Conservation (phyloP, 2,113 vertebrate genomes). For the Monarcha castaneiventris region DNA sequence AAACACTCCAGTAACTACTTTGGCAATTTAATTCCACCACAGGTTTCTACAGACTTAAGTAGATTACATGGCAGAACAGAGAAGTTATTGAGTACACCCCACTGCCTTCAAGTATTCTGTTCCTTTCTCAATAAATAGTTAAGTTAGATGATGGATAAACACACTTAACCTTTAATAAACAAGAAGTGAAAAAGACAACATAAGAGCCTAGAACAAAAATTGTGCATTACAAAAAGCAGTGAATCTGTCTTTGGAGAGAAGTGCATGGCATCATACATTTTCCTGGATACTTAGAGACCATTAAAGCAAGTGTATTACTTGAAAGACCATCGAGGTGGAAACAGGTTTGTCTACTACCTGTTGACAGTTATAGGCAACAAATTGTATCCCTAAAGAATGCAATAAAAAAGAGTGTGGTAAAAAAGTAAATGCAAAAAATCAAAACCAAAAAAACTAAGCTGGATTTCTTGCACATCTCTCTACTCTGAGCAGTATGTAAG, state of each 20-base stretch:
- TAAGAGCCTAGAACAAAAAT: not conserved
- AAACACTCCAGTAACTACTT: not conserved
- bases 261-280: not conserved
- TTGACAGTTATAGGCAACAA: not conserved
- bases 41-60: not conserved
- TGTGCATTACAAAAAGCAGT: not conserved
- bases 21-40: not conserved
- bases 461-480: not conserved
- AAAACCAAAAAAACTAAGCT: not conserved
- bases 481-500: not conserved
- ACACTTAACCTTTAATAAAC: not conserved
- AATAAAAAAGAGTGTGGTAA: not conserved
- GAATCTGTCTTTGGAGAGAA: not conserved
- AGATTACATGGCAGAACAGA: not conserved
- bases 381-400: not conserved
- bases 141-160: not conserved
- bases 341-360: not conserved
- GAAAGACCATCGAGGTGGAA: not conserved
- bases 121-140: not conserved
- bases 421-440: not conserved
- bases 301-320: not conserved
- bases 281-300: not conserved
- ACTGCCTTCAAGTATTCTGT: not conserved
- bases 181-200: not conserved
- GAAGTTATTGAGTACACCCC: not conserved